phyloP scores from a whole-genome alignment of 2,113 vertebrate genomes.

The Urocynchramus pylzowi region DNA sequence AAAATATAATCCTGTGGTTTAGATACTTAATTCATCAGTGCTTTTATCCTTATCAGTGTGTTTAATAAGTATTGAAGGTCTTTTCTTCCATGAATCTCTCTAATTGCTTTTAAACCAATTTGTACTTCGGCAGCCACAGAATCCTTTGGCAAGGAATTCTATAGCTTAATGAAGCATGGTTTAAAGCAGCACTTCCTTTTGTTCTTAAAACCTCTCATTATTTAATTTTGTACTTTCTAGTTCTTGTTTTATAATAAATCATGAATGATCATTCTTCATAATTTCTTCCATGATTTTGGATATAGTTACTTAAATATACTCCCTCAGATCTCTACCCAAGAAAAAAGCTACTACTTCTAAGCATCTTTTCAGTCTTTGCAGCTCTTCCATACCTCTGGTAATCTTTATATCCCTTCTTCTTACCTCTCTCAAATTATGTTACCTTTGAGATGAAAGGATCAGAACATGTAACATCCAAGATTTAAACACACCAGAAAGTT shows the following conservation, averaged over 20 bases:
- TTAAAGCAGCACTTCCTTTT: conserved; percentile 7
- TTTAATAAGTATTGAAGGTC: neutral
- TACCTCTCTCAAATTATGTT: neutral
- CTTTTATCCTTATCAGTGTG: conserved; percentile 1
- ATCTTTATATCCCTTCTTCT: neutral
- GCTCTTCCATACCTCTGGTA: neutral
- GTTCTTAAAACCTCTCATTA: neutral
- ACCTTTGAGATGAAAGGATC: neutral
- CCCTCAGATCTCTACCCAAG: neutral
- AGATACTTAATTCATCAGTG: neutral
- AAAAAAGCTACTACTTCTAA: neutral
- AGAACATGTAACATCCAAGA: neutral
- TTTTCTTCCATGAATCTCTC: conserved; percentile 11
- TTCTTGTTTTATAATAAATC: neutral
- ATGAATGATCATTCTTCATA: neutral
- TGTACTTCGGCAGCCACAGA: neutral
- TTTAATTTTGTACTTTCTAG: neutral
- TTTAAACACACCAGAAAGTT: neutral
- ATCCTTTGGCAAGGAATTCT: conserved; percentile 26
- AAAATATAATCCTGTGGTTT: neutral
- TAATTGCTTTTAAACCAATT: conserved; percentile 40
- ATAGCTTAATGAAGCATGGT: conserved; percentile 6
- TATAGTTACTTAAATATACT: neutral
- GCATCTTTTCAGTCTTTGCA: neutral
- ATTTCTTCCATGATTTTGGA: neutral